Evolutionary conservation across 2,113 vertebrate species (phyloP).

Genomic region (Centropus bengalensis): DNA sequence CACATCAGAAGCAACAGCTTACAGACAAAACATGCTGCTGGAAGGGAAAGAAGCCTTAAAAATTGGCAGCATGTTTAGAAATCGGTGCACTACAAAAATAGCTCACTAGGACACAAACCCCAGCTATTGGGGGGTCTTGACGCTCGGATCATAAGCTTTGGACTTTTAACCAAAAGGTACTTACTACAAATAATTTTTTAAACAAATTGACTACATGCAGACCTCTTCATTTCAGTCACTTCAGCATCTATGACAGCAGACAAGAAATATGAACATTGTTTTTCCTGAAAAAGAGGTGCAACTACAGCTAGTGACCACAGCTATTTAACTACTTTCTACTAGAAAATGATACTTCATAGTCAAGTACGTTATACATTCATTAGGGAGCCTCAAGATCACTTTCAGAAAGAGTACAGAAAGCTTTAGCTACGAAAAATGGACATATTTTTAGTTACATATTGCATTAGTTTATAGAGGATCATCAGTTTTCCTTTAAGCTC

Average conservation of each 20-base stretch:
- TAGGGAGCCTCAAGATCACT: neutral
- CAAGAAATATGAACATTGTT: neutral
- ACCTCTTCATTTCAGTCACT: neutral
- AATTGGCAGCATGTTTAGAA: neutral
- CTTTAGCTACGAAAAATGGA: neutral
- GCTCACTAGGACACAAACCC: neutral
- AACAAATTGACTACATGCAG: neutral
- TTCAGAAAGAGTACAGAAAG: neutral
- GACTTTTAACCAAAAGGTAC: neutral
- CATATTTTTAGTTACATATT: neutral
- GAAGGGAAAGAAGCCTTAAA: neutral
- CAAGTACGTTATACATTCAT: neutral
- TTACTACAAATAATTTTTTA: neutral
- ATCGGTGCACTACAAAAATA: neutral
- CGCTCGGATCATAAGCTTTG: neutral
- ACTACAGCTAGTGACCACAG: neutral
- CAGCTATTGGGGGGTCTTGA: neutral
- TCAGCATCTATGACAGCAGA: neutral
- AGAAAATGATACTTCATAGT: neutral
- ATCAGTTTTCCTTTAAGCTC: neutral
- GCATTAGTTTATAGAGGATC: neutral
- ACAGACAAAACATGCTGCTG: neutral
- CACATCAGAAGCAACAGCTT: neutral
- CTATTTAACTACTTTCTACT: neutral
- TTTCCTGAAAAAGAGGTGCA: neutral